Evolutionary conservation across 1,140 invertebrate genomes (phyloP).

Genomic region (Antheraea mylitta): DNA sequence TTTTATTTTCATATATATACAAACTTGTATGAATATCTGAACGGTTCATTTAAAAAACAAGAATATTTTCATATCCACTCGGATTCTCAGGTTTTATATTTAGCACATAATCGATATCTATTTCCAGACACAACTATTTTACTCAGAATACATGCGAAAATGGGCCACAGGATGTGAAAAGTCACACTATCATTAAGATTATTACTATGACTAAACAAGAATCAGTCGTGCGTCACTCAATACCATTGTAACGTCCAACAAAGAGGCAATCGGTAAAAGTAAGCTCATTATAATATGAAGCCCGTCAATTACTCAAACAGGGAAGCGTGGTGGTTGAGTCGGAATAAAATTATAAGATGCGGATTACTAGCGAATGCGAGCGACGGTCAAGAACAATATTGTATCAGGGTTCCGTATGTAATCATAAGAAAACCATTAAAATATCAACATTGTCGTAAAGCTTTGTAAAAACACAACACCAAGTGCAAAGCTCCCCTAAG

Average conservation of each 20-base stretch:
- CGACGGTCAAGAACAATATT: not conserved
- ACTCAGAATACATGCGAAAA: not conserved
- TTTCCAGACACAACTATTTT: not conserved
- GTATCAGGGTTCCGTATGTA: not conserved
- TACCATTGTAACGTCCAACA: constrained; percentile 21
- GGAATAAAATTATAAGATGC: constrained; percentile 6
- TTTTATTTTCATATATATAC: not conserved
- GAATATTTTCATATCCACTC: not conserved
- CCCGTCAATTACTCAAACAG: constrained; percentile 32
- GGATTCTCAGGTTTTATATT: not conserved
- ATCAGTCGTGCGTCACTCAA: constrained; percentile 8
- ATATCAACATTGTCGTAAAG: not conserved
- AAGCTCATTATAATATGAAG: constrained; percentile 35
- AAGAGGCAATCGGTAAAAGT: constrained; percentile 7
- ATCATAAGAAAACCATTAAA: too few relatives aligned
- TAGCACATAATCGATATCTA: not conserved
- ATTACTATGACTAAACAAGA: not conserved
- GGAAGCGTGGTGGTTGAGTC: constrained; percentile 17
- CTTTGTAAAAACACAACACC: not conserved
- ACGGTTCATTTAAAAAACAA: not conserved
- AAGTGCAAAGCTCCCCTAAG: too few relatives aligned
- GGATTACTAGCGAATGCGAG: constrained; percentile 6
- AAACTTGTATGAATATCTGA: not conserved
- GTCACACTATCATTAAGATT: not conserved
- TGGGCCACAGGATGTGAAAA: not conserved